Percentiles rank a stretch among this genome's conserved stretches.
Evolutionary conservation across 2,797 vertebrate species (phyloP).

Genomic region (Muscicapa striata): DNA sequence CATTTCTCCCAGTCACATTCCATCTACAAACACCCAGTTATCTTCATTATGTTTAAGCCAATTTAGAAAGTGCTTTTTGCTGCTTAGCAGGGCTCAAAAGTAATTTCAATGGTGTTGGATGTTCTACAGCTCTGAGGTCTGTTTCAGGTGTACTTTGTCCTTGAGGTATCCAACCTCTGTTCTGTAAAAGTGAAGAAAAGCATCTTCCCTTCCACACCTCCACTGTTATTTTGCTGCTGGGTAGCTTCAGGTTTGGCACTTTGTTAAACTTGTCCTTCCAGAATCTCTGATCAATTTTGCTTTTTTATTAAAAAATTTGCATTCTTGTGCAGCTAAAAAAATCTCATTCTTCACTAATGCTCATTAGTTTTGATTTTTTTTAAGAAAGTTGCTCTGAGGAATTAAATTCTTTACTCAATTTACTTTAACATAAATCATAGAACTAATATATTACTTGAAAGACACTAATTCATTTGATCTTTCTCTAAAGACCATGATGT

Average conservation of each 20-base stretch:
- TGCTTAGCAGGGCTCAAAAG: neutral
- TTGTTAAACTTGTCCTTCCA: neutral
- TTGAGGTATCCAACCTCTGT: neutral
- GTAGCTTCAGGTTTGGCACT: neutral
- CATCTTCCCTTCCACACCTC: neutral
- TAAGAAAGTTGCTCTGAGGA: neutral
- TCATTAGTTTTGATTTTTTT: neutral
- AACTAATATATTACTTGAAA: constrained; percentile 43
- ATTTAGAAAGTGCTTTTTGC: neutral
- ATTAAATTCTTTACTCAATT: constrained; percentile 27
- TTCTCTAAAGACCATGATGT: constrained; percentile 13
- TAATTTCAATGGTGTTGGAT: neutral
- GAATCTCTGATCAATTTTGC: neutral
- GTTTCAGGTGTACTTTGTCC: neutral
- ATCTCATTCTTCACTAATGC: neutral
- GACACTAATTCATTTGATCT: constrained; percentile 55
- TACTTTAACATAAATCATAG: neutral
- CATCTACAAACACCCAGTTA: neutral
- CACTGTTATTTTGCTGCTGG: neutral
- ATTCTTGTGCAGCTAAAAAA: neutral
- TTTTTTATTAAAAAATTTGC: neutral
- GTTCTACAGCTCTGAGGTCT: neutral
- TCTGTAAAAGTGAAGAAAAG: neutral
- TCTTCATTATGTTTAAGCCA: neutral
- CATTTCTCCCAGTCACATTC: neutral